These are phyloP conservation scores for Galendromus occidentalis DNA, from an alignment of 1,140 invertebrate species.

Conservation along the genomic window DNA sequence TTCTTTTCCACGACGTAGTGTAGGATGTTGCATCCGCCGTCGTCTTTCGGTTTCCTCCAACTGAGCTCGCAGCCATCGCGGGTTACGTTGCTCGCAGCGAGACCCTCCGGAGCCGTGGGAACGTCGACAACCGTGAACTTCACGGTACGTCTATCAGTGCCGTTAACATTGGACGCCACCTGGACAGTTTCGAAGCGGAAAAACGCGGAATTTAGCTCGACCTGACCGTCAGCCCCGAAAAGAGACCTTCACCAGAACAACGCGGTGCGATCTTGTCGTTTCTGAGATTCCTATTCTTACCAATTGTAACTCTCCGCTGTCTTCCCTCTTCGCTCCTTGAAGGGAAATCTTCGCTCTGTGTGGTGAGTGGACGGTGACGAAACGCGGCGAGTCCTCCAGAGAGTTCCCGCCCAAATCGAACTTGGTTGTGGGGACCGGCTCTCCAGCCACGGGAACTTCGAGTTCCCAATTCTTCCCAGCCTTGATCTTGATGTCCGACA, in stretches of 20 bases:
- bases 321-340: slow-evolving; percentile 63
- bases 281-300: too few relatives aligned
- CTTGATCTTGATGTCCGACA: slow-evolving; percentile 73
- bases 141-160: slow-evolving; percentile 62
- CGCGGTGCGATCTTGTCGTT: too few relatives aligned
- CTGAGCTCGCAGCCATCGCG: slow-evolving; percentile 55
- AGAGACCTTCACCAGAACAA: too few relatives aligned
- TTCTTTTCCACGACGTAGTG: slow-evolving; percentile 86
- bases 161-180: slow-evolving; percentile 73
- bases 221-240: too few relatives aligned
- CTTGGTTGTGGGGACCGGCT: slow-evolving; percentile 77
- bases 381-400: slow-evolving; percentile 53
- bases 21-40: slow-evolving; percentile 71
- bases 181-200: slow-evolving; percentile 27
- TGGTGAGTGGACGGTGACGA: slow-evolving; percentile 61
- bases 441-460: slow-evolving; percentile 76
- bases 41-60: slow-evolving; percentile 77
- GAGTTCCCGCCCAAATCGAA: slow-evolving; percentile 67
- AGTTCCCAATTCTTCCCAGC: slow-evolving; percentile 83
- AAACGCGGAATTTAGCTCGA: too few relatives aligned
- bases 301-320: slow-evolving; percentile 49
- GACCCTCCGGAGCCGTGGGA: slow-evolving; percentile 63
- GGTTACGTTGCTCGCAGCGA: slow-evolving; percentile 56
- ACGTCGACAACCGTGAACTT: slow-evolving; percentile 68
- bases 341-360: slow-evolving; percentile 70